Evolutionary conservation across 2,113 vertebrate genomes (phyloP).

Genomic region (Acrocephalus kingi): DNA sequence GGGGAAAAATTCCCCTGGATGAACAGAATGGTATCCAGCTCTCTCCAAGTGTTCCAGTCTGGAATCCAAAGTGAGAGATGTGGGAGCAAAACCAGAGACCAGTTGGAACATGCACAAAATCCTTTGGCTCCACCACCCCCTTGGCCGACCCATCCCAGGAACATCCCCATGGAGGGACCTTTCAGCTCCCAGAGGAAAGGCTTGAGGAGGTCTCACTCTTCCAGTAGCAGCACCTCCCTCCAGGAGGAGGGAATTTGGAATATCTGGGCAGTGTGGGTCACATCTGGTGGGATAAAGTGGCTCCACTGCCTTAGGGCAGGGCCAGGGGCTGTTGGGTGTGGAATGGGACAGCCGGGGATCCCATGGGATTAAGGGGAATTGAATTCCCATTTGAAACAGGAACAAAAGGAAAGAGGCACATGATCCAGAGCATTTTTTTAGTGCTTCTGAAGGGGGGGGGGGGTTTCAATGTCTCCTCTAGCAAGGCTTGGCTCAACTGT

Average conservation of each 20-base stretch:
- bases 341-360: not conserved
- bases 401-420: not conserved
- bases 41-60: not conserved
- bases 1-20: not conserved
- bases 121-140: not conserved
- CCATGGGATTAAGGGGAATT: not conserved
- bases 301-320: not conserved
- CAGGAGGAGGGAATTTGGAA: not conserved
- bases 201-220: not conserved
- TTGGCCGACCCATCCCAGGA: not conserved
- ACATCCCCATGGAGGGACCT: not conserved
- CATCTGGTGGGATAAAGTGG: not conserved
- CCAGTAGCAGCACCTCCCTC: not conserved
- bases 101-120: not conserved
- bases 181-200: not conserved
- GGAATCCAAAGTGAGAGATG: not conserved
- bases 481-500: not conserved
- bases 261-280: not conserved
- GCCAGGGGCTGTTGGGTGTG: not conserved
- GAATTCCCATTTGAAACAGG: not conserved
- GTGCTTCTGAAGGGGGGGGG: not conserved
- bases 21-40: not conserved
- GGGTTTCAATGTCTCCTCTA: not conserved
- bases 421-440: not conserved
- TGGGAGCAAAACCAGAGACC: not conserved